Base-by-base conservation (phyloP, 2,113 vertebrate genomes). In the Pseudonaja textilis region DNA sequence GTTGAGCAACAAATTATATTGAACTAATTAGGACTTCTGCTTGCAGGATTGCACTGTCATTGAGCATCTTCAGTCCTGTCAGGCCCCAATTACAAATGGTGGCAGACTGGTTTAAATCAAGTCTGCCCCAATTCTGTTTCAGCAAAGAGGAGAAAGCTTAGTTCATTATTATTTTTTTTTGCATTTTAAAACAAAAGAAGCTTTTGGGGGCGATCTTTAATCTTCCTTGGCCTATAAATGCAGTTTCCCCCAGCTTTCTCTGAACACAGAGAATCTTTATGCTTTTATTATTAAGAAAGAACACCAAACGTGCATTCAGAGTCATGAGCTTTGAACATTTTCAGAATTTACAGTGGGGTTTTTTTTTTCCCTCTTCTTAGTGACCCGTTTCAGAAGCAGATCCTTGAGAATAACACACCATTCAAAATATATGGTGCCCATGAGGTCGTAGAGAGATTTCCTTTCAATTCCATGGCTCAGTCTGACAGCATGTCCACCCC, bases 351-450 rank as follows among this genome's bases (percentile, higher is more conserved):
- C 0, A 93, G 93, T 86, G 56, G 5, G 56, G 3, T 0, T 16
- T 95, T 47, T 64, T 93, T 95, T 1, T 6, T 1, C 47, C 47
- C 95, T 94, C 85, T 96, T 95, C 93, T 14, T 91, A 98, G 97
- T 93, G 97, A 96, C 81, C 97, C 96, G n/a, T 69, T 93, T 0
- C 93, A 95, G 94, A 95, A 96, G 89, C 96, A 96, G 74, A 59
- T 91, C 22, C 95, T 95, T 57, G 91, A 95, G 3, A 95, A 94
- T 91, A 94, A 95, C 26, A 92, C 95, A 34, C 86, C 93, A 59
- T 94, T 74, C 47, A 93, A 90, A 54, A 87, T 93, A 0, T 94
- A 88, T 10, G 47, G 89, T 34, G 95, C 94, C 52, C 91, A 34
- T 0, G 95, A 96, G 56, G 95, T 95, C 91, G 95, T 96, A 0